Evolutionary conservation across 2,113 vertebrate genomes (phyloP).

Genomic region (Cercopithecus mona): DNA sequence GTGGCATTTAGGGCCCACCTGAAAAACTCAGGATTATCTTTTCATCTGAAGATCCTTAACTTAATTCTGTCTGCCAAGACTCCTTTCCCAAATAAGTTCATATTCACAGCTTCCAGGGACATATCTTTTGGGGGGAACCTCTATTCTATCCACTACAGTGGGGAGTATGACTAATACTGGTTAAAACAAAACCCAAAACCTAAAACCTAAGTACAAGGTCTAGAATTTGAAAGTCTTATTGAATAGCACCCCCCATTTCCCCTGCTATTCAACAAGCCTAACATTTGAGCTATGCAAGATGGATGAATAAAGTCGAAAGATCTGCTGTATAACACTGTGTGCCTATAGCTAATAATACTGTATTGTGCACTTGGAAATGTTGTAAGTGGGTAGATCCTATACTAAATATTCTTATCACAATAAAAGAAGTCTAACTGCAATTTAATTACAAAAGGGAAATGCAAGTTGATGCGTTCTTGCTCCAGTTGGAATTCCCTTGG

Average conservation of each 20-base stretch:
- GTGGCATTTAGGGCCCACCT: rapidly evolving
- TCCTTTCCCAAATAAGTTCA: background rate
- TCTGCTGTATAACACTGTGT: too few species aligned
- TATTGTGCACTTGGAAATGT: background rate
- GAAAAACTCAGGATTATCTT: background rate
- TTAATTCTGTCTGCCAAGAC: background rate
- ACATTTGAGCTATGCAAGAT: background rate
- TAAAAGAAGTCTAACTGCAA: background rate
- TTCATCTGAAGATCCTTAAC: background rate
- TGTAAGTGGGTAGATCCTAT: background rate
- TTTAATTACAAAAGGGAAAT: background rate
- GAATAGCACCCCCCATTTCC: background rate
- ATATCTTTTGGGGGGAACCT: background rate
- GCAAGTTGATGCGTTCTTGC: background rate
- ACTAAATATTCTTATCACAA: background rate
- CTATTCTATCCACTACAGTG: background rate
- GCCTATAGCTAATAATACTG: background rate
- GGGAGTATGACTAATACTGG: background rate
- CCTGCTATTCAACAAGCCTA: background rate
- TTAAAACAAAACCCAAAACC: background rate
- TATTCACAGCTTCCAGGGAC: background rate
- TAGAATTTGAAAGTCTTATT: background rate
- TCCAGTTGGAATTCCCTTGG: background rate
- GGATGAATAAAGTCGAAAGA: background rate
- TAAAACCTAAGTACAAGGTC: background rate